Base-by-base conservation (phyloP, 2,797 vertebrate genomes). In the Paratrypauchen microcephalus region DNA sequence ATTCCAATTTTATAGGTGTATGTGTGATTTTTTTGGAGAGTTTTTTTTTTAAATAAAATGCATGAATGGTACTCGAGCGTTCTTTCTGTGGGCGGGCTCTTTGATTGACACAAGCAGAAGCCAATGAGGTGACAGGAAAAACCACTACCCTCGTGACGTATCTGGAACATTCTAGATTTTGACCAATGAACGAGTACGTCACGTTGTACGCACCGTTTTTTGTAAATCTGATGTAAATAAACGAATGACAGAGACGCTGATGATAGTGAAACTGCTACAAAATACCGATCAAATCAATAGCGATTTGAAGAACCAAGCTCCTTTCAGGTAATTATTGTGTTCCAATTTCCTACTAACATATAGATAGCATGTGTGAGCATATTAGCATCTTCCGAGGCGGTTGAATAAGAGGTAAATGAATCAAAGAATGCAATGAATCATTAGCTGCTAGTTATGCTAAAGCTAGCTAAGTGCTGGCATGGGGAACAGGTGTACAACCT, bases 191-290 rank as follows among this genome's bases (percentile, higher is more conserved):
- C 28, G 18, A 65, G 28, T 70, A 87, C 88, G 89, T 85, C 66
- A 71, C 60, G 62, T 41, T 32, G 4, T 63, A 83, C 86, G 87
- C 68, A 75, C 52, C 15, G 41, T 36, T 66, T 61, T 65, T 79
- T 48, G 65, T 75, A 80, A 79, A 73, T 83, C 82, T 78, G 83
- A 91, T 92, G 94, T 94, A 94, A 95, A 95, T 94, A 94, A 89
- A 93, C 90, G 89, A 89, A 86, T 90, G 88, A 88, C 82, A 86
- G 77, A 85, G 73, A 65, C 80, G 79, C 48, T 66, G 64, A 52
- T 73, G 56, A 61, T 55, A 72, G 66, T 77, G 71, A 73, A 80
- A 82, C 75, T 76, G 66, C 69, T 63, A 70, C 50, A 65, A 71
- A 84, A 80, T 55, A 57, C 32, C 82, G 65, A 68, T 68, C 55